Base-by-base conservation (phyloP, 2,888 invertebrate species). In the Liopterus haemorrhoidalis region DNA sequence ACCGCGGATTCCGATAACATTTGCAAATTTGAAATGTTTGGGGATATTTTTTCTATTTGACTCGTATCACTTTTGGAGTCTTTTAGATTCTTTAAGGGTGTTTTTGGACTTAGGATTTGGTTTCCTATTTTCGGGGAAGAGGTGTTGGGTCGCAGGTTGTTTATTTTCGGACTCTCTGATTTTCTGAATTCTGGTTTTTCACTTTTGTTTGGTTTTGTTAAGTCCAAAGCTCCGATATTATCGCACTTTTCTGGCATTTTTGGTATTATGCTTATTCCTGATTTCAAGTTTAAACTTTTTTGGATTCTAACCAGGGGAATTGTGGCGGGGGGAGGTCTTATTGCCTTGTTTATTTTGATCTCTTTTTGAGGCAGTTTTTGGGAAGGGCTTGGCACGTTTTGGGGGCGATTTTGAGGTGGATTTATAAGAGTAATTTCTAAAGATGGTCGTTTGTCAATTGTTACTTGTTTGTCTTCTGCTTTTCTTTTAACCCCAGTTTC, bases 291-390 rank as follows among this genome's bases (percentile, higher is more conserved):
- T 44, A 58, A 62, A 5, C 59, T 59, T 4, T 56, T 53, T 55
- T 72, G 72, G 9, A 70, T 70, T 49, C 70, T 66, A 21, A 71
- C 71, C 52, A 75, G 52, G 1, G 74, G 72, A 25, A 74, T 71
- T 2, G 75, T 74, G 5, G 74, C 70, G 15, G 75, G 75, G 46
- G 72, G 71, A 2, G 75, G 70, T 41, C 73, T 58, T 5, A 56
- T 54, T 4, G 54, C 54, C 55, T 70, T 71, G 4, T 59, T 57
- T 0, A 52, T 38, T n/a, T 15, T 50, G 35, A 46, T 56, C 57
- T 31, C 51, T 33, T 2, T 52, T 42, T 41, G 54, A n/a, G 16
- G 27, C 11, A 21, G 41, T 27, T 30, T 43, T 46, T 46, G 42
- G 15, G 20, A 12, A 31, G 9, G 9, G 18, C 37, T 49, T n/a